Evolutionary conservation across 2,113 vertebrate species (phyloP).

Genomic region (Gracilinanus agilis): DNA sequence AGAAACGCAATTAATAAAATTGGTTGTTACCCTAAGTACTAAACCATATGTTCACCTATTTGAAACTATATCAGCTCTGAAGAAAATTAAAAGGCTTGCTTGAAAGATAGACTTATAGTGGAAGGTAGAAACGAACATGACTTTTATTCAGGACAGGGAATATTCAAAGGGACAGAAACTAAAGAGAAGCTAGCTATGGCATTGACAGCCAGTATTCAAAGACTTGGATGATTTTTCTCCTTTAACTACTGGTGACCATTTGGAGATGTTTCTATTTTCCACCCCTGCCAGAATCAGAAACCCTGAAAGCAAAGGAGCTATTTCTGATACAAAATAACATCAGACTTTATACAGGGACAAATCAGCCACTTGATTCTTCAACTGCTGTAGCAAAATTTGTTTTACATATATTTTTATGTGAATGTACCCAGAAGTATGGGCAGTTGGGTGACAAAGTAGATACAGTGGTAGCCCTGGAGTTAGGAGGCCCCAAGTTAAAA

Average conservation of each 20-base stretch:
- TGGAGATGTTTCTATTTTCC: not conserved
- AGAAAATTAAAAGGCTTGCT: constrained; percentile 1
- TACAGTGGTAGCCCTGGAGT: too few relatives aligned
- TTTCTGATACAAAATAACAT: not conserved
- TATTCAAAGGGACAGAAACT: not conserved
- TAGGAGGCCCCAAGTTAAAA: too few relatives aligned
- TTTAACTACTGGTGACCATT: not conserved
- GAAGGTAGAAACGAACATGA: not conserved
- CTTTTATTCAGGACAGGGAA: not conserved
- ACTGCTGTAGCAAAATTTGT: constrained; percentile 26
- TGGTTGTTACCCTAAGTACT: constrained; percentile 29
- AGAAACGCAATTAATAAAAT: constrained; percentile 10
- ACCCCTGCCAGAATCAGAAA: not conserved
- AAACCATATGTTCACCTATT: constrained; percentile 8
- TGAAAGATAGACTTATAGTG: not conserved
- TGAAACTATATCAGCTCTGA: constrained; percentile 15
- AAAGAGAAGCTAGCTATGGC: not conserved
- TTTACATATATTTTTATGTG: constrained; percentile 61
- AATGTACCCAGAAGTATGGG: constrained; percentile 33
- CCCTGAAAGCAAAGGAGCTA: not conserved
- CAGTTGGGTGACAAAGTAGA: too few relatives aligned
- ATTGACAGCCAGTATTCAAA: not conserved
- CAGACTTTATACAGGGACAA: not conserved
- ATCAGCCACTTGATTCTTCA: constrained; percentile 28
- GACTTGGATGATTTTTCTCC: not conserved